phyloP scores from a whole-genome alignment of 2,113 vertebrate species.

The Peromyscus leucopus region DNA sequence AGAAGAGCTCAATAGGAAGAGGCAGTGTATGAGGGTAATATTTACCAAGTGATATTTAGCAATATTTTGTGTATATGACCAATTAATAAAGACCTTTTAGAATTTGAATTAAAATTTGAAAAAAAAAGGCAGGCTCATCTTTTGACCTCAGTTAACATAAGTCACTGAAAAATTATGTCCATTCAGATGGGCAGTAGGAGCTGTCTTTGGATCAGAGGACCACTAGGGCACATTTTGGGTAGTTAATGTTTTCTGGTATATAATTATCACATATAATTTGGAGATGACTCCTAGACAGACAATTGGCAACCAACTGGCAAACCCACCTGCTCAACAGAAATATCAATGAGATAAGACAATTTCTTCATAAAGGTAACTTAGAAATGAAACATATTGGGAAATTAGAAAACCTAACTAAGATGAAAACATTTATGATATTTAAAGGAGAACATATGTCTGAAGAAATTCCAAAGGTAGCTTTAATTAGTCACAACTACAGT shows the following conservation, averaged over 20 bases:
- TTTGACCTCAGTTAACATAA: neutral
- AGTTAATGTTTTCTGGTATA: neutral
- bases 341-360: neutral
- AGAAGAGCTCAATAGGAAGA: neutral
- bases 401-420: slow-evolving; percentile 42
- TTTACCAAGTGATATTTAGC: neutral
- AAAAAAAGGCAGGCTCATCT: slow-evolving; percentile 27
- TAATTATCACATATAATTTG: neutral
- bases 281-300: neutral
- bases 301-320: neutral
- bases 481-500: neutral
- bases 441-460: neutral
- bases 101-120: slow-evolving; percentile 31
- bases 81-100: neutral
- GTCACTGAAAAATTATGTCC: neutral
- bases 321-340: neutral
- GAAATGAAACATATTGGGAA: neutral
- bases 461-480: slow-evolving; percentile 56
- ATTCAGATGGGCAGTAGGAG: neutral
- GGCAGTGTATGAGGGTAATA: neutral
- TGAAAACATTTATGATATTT: slow-evolving; percentile 33
- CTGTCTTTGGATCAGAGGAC: neutral
- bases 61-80: neutral
- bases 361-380: neutral
- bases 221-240: neutral